Conservation (phyloP, 2,113 vertebrate genomes). For the Tonatia bakeri region DNA sequence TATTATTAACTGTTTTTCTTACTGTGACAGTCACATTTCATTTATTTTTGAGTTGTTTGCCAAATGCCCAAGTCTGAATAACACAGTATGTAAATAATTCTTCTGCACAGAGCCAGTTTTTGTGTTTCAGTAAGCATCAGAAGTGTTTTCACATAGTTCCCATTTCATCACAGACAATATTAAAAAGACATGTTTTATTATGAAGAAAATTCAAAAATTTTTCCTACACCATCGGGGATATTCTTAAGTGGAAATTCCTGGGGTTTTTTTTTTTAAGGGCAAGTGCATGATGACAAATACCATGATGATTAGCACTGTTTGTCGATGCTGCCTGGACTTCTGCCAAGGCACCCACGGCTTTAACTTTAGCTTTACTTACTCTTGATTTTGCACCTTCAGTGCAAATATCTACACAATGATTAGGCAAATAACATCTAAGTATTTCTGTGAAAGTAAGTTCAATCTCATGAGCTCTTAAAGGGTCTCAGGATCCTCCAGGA, state of each 20-base stretch:
- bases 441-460: background rate
- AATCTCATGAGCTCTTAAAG: background rate
- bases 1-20: background rate
- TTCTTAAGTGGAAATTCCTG: background rate
- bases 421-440: background rate
- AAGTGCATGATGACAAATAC: too few species aligned
- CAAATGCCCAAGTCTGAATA: background rate
- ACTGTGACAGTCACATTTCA: background rate
- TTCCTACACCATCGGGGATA: background rate
- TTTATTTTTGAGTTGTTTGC: constrained; percentile 1
- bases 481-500: background rate
- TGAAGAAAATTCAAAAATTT: background rate
- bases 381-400: background rate
- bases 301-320: background rate
- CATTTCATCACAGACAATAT: background rate
- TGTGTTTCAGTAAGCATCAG: background rate
- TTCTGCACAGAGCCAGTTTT: background rate
- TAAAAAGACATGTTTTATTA: background rate
- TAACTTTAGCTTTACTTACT: background rate
- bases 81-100: background rate
- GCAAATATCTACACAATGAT: background rate
- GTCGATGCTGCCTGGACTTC: background rate
- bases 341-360: background rate
- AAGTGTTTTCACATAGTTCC: background rate
- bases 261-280: background rate